These are phyloP conservation scores for Cylloceria caligata DNA, from an alignment of 2,888 invertebrate genomes.

Conservation along the genomic window DNA sequence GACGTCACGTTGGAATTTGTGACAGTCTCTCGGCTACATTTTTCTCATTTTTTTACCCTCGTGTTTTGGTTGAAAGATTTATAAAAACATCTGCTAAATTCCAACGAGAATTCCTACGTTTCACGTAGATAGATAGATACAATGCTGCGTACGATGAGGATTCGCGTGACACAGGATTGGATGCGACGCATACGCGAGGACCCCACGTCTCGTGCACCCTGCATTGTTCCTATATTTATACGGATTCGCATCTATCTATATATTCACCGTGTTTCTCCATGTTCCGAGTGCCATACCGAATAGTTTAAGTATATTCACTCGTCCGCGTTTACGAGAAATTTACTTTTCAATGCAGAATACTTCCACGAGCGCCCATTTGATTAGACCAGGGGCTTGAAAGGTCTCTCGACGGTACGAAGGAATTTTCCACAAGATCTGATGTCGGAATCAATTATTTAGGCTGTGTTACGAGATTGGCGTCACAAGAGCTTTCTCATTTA, in stretches of 20 bases:
- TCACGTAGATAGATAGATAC: not conserved
- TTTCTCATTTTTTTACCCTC: slow-evolving; percentile 3
- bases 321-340: slow-evolving; percentile 23
- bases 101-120: not conserved
- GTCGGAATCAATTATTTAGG: slow-evolving; percentile 37
- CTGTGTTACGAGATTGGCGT: not conserved
- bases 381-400: slow-evolving; percentile 12
- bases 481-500: not conserved
- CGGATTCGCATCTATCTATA: slow-evolving; percentile 34
- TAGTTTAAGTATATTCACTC: slow-evolving; percentile 33
- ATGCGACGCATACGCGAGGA: slow-evolving; percentile 34
- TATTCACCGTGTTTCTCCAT: slow-evolving; percentile 42
- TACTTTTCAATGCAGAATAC: not conserved
- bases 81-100: slow-evolving; percentile 35
- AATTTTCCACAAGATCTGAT: slow-evolving; percentile 30
- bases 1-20: slow-evolving; percentile 54
- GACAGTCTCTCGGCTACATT: slow-evolving; percentile 26
- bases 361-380: slow-evolving; percentile 6
- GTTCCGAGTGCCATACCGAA: slow-evolving; percentile 36
- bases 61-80: slow-evolving; percentile 30
- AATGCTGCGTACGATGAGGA: slow-evolving; percentile 1
- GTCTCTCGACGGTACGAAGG: slow-evolving; percentile 13
- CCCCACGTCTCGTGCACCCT: slow-evolving; percentile 29
- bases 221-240: slow-evolving; percentile 65
- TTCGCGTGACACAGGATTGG: slow-evolving; percentile 41